Evolutionary conservation across 1,140 invertebrate genomes (phyloP), one percentile per base, ranked within the genome.

Genomic region (Drosophila kanapiae): DNA sequence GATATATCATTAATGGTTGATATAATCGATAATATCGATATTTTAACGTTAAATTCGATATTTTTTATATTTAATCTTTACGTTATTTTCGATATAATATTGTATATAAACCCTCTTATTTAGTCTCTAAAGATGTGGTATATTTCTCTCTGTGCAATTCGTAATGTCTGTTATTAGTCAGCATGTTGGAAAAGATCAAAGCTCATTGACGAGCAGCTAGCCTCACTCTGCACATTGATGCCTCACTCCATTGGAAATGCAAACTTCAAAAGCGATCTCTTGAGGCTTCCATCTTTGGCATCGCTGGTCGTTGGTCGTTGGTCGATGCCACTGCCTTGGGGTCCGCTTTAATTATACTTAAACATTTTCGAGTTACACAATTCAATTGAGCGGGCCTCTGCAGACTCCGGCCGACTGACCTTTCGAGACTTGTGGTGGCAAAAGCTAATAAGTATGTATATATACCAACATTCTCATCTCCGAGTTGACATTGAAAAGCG

Each of bases 401-500:
- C 45, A 69, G 60, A 65, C 48, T 49, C 56, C 31, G 57, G 38
- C 47, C 72, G 51, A 33, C 47, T 80, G 83, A 82, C 84, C 80
- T 83, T 80, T 87, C 42, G 56, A 14, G 48, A 68, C 48, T 63
- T 47, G 56, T 75, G 53, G 31, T 33, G 48, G 37, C 61, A 77
- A 40, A 27, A 47, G 48, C 47, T 65, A 45, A 43, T 38, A 23
- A 23, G 23, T 23, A 45, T 14, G 14, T 35, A 48, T 37, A 45
- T 68, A 54, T 60, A 69, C 68, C 60, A 62, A 69, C 78, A 78
- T 85, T 81, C 81, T 81, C 70, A 76, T 87, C 65, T 82, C 27
- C 13, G 40, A 9, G 53, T 69, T 88, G 85, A 90, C 85, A 88
- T 88, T 88, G 85, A 88, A 88, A 90, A 76, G 82, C 59, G 85